These are phyloP conservation scores for Pseudoatta argentina DNA, from an alignment of 1,140 invertebrate species.

Conservation along the genomic window DNA sequence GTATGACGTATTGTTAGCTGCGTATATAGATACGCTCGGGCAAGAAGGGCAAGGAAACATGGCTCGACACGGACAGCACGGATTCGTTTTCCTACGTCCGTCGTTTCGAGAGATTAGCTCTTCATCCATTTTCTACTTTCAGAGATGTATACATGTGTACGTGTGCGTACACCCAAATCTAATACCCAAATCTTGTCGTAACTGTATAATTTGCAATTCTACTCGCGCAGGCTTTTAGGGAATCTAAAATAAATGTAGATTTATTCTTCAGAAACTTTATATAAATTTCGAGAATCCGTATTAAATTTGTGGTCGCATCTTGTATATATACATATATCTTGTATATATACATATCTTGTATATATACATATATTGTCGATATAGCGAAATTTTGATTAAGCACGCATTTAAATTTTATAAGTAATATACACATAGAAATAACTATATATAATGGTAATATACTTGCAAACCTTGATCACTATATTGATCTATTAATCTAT, in stretches of 20 bases:
- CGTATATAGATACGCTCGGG: background rate
- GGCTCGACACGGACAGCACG: background rate
- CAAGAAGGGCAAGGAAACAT: constrained; percentile 22
- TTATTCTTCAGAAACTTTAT: constrained; percentile 1
- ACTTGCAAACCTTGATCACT: background rate
- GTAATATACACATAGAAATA: background rate
- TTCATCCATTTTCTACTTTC: constrained; percentile 1
- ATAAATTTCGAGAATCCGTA: background rate
- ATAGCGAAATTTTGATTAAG: background rate
- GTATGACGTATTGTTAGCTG: constrained; percentile 9
- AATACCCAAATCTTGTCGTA: background rate
- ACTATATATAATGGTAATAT: background rate
- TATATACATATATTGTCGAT: background rate
- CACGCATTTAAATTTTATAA: background rate
- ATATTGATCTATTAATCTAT: background rate
- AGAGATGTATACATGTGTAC: background rate
- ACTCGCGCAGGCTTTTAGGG: background rate
- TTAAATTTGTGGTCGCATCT: constrained; percentile 1
- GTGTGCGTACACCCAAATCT: no score
- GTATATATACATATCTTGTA: background rate
- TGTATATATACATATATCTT: background rate
- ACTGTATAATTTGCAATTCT: background rate
- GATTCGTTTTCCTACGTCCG: background rate
- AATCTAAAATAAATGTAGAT: background rate
- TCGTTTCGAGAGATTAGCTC: constrained; percentile 35